Conservation (phyloP, 2,888 invertebrate genomes). For the Choristoneura rosaceana region DNA sequence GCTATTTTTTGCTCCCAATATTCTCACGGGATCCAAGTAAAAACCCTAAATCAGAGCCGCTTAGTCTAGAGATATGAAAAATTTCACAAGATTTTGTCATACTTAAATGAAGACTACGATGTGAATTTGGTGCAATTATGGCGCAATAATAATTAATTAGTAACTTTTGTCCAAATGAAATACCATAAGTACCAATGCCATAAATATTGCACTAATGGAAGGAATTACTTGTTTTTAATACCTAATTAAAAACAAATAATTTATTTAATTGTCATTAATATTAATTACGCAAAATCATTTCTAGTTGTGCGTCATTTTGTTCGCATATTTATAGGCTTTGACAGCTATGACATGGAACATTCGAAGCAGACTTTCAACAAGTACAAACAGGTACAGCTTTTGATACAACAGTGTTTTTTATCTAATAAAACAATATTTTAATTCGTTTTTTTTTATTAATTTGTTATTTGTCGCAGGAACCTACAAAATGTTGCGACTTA, state of each 20-base stretch:
- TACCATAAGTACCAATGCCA: no score
- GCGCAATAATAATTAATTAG: no score
- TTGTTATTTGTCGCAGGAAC: slow-evolving; percentile 39
- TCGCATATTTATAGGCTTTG: slow-evolving; percentile 27
- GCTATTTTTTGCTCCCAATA: no score
- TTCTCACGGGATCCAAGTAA: no score
- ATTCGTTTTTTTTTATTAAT: slow-evolving; percentile 14
- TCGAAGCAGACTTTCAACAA: slow-evolving; percentile 34
- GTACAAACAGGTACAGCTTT: slow-evolving; percentile 37
- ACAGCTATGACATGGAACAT: slow-evolving; percentile 16
- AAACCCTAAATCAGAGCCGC: no score
- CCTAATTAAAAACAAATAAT: slow-evolving; percentile 36
- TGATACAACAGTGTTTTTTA: neutral
- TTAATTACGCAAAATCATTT: slow-evolving; percentile 17
- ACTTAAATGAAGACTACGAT: no score
- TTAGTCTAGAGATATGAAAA: no score
- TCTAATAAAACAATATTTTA: slow-evolving; percentile 10
- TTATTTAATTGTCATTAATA: slow-evolving; percentile 23
- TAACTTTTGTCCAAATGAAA: no score
- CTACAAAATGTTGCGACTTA: slow-evolving; percentile 54
- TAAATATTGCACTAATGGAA: neutral
- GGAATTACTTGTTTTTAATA: neutral
- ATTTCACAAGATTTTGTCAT: no score
- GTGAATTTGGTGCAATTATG: no score
- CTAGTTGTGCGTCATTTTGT: slow-evolving; percentile 26